A percentile compares a stretch with the other conserved stretches of the same genome.
Evolutionary conservation across 2,113 vertebrate genomes (phyloP).

Genomic region (Lophura nycthemera): DNA sequence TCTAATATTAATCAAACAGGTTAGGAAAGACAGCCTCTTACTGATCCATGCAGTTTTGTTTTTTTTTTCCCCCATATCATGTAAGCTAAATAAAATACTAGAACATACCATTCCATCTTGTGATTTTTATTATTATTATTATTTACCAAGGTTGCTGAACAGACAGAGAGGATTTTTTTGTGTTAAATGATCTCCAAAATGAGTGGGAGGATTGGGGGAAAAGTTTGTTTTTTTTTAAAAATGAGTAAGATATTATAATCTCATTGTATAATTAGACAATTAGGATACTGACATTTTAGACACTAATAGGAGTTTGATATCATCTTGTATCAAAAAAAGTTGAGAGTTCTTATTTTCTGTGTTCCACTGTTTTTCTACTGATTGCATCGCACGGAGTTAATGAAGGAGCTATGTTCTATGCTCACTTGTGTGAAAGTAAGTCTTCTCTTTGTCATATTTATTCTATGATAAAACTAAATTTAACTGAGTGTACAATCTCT

Average conservation of each 20-base stretch:
- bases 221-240: background rate
- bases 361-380: background rate
- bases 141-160: slow-evolving; percentile 23
- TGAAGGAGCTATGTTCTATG: background rate
- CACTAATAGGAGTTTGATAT: background rate
- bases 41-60: background rate
- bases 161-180: background rate
- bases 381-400: background rate
- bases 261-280: background rate
- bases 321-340: background rate
- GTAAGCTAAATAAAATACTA: slow-evolving; percentile 37
- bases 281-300: background rate
- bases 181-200: background rate
- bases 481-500: background rate
- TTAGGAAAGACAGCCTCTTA: slow-evolving; percentile 23
- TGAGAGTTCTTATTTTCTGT: background rate
- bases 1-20: slow-evolving; percentile 40
- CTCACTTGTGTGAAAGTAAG: background rate
- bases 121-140: slow-evolving; percentile 57
- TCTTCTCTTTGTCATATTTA: background rate
- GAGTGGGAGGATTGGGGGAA: background rate
- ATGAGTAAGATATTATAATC: background rate
- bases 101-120: slow-evolving; percentile 76
- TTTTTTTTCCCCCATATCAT: background rate
- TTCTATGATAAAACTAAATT: background rate